These are phyloP conservation scores for Grammatotria lemairii DNA, from an alignment of 2,113 vertebrate species.

Conservation along the genomic window DNA sequence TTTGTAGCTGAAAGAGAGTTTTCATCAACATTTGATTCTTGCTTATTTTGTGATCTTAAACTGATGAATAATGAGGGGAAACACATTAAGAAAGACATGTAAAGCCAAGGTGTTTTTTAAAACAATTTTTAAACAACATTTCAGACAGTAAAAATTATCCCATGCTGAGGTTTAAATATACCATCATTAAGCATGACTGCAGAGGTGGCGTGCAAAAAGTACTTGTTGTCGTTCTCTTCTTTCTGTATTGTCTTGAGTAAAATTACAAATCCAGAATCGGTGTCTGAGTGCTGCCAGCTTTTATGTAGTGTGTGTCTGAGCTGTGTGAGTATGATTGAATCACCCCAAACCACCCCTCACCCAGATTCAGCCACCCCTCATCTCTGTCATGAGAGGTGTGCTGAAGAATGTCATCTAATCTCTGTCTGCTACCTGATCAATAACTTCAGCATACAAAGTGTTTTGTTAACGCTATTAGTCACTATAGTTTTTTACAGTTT, in stretches of 20 bases:
- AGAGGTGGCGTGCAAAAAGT: not conserved
- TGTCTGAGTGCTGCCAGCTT: not conserved
- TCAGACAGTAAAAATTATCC: accelerated
- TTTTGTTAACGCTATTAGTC: not conserved
- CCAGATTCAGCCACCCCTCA: not conserved
- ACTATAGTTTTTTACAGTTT: not conserved
- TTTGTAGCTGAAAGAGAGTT: not conserved
- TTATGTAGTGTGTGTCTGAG: not conserved
- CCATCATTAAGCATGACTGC: not conserved
- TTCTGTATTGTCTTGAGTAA: not conserved
- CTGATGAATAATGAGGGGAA: not conserved
- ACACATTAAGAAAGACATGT: not conserved
- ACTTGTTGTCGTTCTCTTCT: not conserved
- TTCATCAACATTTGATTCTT: accelerated
- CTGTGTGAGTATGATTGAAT: not conserved
- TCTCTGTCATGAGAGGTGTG: not conserved
- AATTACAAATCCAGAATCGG: not conserved
- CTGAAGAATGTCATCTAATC: not conserved
- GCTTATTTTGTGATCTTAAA: not conserved
- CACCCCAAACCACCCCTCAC: not conserved
- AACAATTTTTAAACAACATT: not conserved
- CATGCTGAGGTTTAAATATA: not conserved
- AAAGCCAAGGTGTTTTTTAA: not conserved
- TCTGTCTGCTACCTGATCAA: not conserved
- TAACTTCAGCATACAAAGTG: not conserved